phyloP scores from a whole-genome alignment of 2,113 vertebrate species.

The Grammatotria lemairii region DNA sequence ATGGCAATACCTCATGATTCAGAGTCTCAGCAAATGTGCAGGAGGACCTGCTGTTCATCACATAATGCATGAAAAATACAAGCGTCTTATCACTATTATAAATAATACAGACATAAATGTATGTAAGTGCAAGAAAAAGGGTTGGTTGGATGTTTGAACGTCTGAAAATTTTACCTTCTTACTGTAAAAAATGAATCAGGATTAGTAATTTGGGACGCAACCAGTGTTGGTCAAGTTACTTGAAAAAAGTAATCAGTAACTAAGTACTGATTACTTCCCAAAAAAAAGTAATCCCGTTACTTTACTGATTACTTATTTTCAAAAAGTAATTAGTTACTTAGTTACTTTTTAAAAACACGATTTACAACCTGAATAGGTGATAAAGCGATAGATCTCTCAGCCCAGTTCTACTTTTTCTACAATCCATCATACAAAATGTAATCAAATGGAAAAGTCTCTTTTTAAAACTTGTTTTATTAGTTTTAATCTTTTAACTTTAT shows the following conservation, averaged over 20 bases:
- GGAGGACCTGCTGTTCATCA: not conserved
- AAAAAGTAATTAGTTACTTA: not conserved
- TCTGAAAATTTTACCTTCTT: not conserved
- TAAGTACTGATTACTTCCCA: not conserved
- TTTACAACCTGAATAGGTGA: not conserved
- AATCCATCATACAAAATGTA: too few species aligned
- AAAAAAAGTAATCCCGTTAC: rapidly evolving
- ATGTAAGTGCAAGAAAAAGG: not conserved
- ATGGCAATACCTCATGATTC: not conserved
- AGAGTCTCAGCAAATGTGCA: not conserved
- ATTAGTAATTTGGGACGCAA: not conserved
- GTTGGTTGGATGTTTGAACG: not conserved
- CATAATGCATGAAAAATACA: not conserved
- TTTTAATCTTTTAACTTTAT: not conserved
- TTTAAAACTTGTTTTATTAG: too few species aligned
- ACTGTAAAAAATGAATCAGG: not conserved
- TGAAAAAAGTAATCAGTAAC: not conserved
- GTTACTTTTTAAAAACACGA: not conserved
- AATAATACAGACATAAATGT: not conserved
- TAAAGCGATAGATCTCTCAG: too few species aligned
- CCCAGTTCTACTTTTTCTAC: too few species aligned
- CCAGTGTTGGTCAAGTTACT: not conserved
- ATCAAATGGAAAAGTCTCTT: too few species aligned
- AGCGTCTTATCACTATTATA: not conserved
- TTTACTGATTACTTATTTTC: not conserved